phyloP scores from a whole-genome alignment of 1,140 invertebrate genomes.

The Galendromus occidentalis region DNA sequence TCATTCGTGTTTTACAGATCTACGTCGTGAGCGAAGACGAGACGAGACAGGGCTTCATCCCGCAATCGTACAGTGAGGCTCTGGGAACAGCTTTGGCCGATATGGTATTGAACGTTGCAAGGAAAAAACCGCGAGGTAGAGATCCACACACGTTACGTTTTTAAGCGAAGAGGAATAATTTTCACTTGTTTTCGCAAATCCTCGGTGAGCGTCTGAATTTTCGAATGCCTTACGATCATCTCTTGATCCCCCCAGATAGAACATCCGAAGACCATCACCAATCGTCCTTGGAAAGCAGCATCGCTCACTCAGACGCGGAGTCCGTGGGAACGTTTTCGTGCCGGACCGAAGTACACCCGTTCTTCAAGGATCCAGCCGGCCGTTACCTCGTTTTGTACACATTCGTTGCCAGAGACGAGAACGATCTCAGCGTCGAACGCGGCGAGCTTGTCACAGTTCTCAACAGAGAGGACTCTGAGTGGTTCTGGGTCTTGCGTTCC shows the following conservation, averaged over 20 bases:
- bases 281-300: constrained; percentile 15
- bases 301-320: constrained; percentile 10
- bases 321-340: constrained; percentile 28
- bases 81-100: constrained; percentile 55
- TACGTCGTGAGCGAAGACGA: constrained; percentile 11
- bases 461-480: constrained; percentile 79
- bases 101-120: constrained; percentile 45
- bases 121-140: constrained; percentile 52
- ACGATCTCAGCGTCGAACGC: constrained; percentile 75
- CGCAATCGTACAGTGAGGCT: constrained; percentile 73
- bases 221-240: background rate
- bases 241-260: constrained; percentile 34
- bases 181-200: constrained; percentile 6
- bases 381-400: constrained; percentile 82
- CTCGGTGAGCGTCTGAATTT: background rate
- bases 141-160: constrained; percentile 24
- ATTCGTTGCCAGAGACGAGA: constrained; percentile 75
- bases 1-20: background rate
- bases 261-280: constrained; percentile 20
- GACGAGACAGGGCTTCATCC: constrained; percentile 68
- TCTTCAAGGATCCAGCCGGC: constrained; percentile 76
- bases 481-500: constrained; percentile 80
- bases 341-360: constrained; percentile 52
- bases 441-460: constrained; percentile 84
- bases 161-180: background rate